phyloP scores from a whole-genome alignment of 2,113 vertebrate species.

The Bufo bufo region DNA sequence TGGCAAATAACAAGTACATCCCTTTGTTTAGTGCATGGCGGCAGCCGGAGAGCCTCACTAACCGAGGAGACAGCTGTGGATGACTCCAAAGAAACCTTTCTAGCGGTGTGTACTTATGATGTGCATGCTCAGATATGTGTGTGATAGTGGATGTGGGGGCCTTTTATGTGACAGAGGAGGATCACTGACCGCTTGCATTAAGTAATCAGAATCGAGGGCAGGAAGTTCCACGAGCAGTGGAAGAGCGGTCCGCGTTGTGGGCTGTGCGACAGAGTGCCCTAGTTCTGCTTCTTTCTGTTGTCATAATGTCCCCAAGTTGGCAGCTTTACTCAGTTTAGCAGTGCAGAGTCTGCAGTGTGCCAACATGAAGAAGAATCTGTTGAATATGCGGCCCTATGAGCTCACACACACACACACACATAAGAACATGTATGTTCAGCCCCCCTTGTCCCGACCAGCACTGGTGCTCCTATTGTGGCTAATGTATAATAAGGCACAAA shows the following conservation, averaged over 20 bases:
- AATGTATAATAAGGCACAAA: too few relatives aligned
- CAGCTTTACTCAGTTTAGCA: neutral
- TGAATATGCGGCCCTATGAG: neutral
- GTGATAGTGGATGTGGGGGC: neutral
- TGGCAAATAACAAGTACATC: neutral
- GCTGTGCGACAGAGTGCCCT: neutral
- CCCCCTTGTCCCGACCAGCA: too few relatives aligned
- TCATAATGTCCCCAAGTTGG: neutral
- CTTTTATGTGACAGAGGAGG: neutral
- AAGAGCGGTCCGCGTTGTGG: neutral
- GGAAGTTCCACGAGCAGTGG: slow-evolving; percentile 14
- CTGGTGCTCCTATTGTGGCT: too few relatives aligned
- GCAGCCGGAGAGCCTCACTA: slow-evolving; percentile 74
- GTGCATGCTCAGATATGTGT: neutral
- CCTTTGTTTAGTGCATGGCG: slow-evolving; percentile 72
- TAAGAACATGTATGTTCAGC: too few relatives aligned
- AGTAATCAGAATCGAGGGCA: neutral
- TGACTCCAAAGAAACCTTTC: slow-evolving; percentile 81
- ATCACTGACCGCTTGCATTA: neutral
- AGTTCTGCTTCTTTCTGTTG: neutral
- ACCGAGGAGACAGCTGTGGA: slow-evolving; percentile 82
- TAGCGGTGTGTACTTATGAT: slow-evolving; percentile 75
- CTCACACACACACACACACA: too few relatives aligned
- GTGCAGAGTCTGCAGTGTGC: neutral
- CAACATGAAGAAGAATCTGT: neutral